Conservation (phyloP, 53 echinoderm and acorn worm species). For the Mesocentrotus franciscanus region DNA sequence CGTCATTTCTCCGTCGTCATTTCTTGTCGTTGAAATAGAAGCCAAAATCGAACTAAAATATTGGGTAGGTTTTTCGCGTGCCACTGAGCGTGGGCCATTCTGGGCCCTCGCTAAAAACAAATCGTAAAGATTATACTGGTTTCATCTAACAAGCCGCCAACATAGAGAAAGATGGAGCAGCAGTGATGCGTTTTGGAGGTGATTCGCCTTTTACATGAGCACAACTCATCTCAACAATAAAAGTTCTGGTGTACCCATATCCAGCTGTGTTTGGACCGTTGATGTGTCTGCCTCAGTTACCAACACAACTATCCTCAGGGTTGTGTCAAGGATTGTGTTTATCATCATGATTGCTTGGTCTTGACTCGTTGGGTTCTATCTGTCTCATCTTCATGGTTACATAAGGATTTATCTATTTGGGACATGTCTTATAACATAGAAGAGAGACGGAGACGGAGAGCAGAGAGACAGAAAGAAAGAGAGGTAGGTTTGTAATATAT, state of each 20-base stretch:
- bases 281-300: background rate
- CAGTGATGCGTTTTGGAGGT: background rate
- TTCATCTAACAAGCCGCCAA: background rate
- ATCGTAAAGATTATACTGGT: background rate
- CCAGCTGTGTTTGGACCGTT: conserved; percentile 9
- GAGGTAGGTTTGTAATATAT: background rate
- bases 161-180: background rate
- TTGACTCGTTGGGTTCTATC: background rate
- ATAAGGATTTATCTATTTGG: background rate
- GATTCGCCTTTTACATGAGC: background rate
- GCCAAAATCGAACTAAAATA: background rate
- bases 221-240: background rate
- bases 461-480: conserved; percentile 56
- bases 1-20: background rate
- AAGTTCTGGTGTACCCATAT: background rate
- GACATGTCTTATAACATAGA: conserved; percentile 60
- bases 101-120: conserved; percentile 22
- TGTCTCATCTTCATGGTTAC: background rate
- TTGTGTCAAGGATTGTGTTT: background rate
- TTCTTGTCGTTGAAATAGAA: background rate
- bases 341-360: background rate
- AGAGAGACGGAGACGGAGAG: conserved; percentile 62
- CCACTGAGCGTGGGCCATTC: background rate
- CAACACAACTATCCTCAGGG: background rate
- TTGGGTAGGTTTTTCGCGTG: background rate